Conservation (phyloP, 2,113 vertebrate genomes). For the Electrona antarctica region DNA sequence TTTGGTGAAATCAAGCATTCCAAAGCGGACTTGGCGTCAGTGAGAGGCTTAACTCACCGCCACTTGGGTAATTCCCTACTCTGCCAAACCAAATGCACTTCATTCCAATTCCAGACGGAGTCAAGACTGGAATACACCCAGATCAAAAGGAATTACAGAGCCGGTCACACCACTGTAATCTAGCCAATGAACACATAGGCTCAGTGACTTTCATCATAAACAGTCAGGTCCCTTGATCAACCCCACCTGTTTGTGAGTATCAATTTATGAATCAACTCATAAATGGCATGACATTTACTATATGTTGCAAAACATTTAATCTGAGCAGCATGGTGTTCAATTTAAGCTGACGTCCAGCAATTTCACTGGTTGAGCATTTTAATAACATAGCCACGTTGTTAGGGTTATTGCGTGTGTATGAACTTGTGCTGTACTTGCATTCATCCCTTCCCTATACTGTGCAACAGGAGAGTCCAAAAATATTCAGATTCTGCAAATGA, state of each 20-base stretch:
- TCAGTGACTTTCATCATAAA: slow-evolving; percentile 8
- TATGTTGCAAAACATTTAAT: not conserved
- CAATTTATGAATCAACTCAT: not conserved
- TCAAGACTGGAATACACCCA: slow-evolving; percentile 14
- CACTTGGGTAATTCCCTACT: slow-evolving; percentile 38
- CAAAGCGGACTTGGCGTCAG: slow-evolving; percentile 27
- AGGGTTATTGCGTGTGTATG: too few relatives aligned
- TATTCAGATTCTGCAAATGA: too few relatives aligned
- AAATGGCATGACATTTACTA: not conserved
- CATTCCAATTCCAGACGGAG: slow-evolving; percentile 13
- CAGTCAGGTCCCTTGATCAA: not conserved
- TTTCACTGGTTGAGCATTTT: not conserved
- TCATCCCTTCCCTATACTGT: too few relatives aligned
- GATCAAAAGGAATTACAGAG: slow-evolving; percentile 25
- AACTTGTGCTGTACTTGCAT: too few relatives aligned
- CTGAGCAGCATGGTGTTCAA: too few relatives aligned
- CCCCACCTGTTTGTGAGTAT: not conserved
- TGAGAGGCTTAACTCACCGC: slow-evolving; percentile 25
- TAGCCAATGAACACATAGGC: not conserved
- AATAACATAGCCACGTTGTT: too few relatives aligned
- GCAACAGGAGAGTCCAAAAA: too few relatives aligned
- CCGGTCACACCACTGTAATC: slow-evolving; percentile 22
- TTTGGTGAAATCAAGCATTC: not conserved
- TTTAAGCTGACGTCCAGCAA: not conserved
- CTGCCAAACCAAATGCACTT: slow-evolving; percentile 25